Evolutionary conservation across 2,113 vertebrate genomes (phyloP).

Genomic region (Camelus dromedarius): DNA sequence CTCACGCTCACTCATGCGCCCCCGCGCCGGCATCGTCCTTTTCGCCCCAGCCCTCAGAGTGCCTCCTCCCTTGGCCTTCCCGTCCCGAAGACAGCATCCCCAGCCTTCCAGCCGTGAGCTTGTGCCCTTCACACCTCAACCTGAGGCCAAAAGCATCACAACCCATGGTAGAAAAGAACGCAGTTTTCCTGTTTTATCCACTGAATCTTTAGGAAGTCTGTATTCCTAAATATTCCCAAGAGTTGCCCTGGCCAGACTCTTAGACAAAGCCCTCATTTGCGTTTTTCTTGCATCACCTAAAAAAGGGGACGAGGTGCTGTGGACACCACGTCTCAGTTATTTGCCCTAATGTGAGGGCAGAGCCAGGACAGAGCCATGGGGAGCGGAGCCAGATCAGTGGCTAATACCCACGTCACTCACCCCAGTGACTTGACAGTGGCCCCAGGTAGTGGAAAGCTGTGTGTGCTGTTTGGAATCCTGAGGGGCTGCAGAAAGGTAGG

Average conservation of each 20-base stretch:
- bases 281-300: neutral
- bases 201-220: neutral
- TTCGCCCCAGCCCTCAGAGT: neutral
- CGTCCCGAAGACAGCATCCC: accelerated
- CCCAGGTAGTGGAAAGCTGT: neutral
- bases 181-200: neutral
- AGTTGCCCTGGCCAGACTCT: neutral
- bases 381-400: accelerated
- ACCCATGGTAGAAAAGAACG: accelerated
- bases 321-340: accelerated
- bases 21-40: accelerated
- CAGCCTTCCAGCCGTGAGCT: neutral
- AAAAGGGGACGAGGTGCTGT: neutral
- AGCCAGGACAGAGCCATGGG: neutral
- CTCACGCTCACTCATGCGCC: accelerated
- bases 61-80: neutral
- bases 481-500: neutral
- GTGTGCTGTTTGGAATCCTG: accelerated
- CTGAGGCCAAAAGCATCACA: neutral
- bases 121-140: accelerated
- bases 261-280: neutral
- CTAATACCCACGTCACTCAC: accelerated
- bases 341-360: neutral
- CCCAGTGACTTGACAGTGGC: accelerated
- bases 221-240: neutral